Base-by-base conservation (phyloP, 2,888 invertebrate genomes). In the Glyphotaelius pellucidus region DNA sequence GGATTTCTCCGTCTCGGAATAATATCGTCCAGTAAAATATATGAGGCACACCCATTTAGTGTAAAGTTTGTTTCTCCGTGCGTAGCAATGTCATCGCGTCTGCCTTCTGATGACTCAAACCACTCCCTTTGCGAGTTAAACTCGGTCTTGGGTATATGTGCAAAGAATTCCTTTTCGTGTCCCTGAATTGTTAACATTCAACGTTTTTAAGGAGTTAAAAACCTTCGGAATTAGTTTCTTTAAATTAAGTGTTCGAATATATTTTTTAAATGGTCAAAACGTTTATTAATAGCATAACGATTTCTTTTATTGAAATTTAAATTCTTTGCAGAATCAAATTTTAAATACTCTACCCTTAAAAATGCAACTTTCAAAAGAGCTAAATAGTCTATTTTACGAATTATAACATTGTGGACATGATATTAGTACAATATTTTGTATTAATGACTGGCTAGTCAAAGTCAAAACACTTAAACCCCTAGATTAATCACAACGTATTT, bases 1-100 rank as follows among this genome's bases (percentile, higher is more conserved):
- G 67, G 30, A 79, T 32, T 12, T 80, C 38, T 25, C 25, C 19
- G 32, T 80, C 42, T 47, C 31, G 25, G 35, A 85, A 91, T 91
- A 83, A 89, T 89, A 79, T 80, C 79, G 90, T 91, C 90, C 67
- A 90, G 80, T 67, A 80, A 90, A 91, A 91, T 91, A 80, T 80
- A 91, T 79, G 91, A 85, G 91, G 80, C 91, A 90, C 91, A 91
- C 91, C 91, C 91, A 89, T 91, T 91, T 90, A 91, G 90, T 91
- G 91, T 91, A 90, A 81, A 80, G 89, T 35, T 47, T 81, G 80
- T 52, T 89, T 91, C 91, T 89, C 81, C 38, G 67, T 67, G 79
- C 83, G 84, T 83, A 83, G 89, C 89, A 35, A 88, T 88, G 89
- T 47, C 31, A 89, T 84, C 80, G 47, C 81, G 42, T 89, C 85